Percentiles rank a stretch among this genome's conserved stretches.
Evolutionary conservation across 2,113 vertebrate species (phyloP).

Genomic region (Hyperopisus bebe): DNA sequence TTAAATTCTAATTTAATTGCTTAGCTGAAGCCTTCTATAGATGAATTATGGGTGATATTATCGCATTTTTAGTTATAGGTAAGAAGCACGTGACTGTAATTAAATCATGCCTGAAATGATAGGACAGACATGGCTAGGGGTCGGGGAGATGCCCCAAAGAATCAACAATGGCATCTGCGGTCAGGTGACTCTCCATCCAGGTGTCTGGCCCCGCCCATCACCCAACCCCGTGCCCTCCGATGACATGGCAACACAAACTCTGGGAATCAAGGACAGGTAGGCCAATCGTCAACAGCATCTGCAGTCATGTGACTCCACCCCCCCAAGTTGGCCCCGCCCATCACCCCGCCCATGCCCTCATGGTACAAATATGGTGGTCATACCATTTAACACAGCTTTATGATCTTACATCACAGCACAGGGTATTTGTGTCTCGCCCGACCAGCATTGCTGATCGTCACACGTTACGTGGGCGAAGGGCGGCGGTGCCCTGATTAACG

Average conservation of each 20-base stretch:
- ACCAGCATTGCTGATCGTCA: not conserved
- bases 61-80: not conserved
- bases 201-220: not conserved
- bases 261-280: not conserved
- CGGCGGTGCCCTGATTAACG: not conserved
- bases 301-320: not conserved
- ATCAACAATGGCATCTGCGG: not conserved
- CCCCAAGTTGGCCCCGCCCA: not conserved
- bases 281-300: not conserved
- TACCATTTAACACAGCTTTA: not conserved
- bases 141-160: not conserved
- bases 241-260: not conserved
- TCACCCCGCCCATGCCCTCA: not conserved
- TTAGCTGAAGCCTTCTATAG: not conserved
- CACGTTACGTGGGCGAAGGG: no score
- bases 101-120: not conserved
- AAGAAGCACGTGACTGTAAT: not conserved
- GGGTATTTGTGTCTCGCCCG: not conserved
- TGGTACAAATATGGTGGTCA: not conserved
- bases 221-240: not conserved
- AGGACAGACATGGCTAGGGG: not conserved
- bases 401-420: not conserved
- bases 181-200: not conserved
- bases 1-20: constrained; percentile 11
- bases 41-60: constrained; percentile 4